Base-by-base conservation (phyloP, 2,113 vertebrate genomes). In the Shinisaurus crocodilurus region DNA sequence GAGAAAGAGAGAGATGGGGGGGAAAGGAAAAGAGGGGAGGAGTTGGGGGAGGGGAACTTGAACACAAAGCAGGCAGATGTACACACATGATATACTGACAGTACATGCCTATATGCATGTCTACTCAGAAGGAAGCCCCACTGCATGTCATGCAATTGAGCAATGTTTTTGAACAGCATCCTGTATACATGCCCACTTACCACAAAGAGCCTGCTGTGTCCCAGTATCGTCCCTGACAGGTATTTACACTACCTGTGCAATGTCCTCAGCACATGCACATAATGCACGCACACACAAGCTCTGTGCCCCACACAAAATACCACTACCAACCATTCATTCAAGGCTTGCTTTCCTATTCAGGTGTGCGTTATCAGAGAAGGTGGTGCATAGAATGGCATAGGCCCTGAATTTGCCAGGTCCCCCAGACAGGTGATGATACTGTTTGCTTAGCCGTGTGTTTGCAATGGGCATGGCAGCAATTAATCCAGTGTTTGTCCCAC, bases 1-100 rank as follows among this genome's bases (percentile, higher is more conserved):
- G 57, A 81, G 91, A 90, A 48, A 92, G 94, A 90, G 93, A 85
- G 90, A 91, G 85, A 89, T 23, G 91, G 2, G 60, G n/a, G n/a
- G 57, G 20, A 63, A 23, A 63, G 60, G 60, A 63, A 63, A 63
- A 63, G 20, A 63, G 69, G 79, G 79, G 18, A 15, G n/a, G n/a
- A n/a, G n/a, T n/a, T n/a, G n/a, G n/a, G n/a, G 87, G 92, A 85
- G 69, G 91, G 84, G 50, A 85, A 88, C 89, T 92, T 74, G 45
- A 89, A 89, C 60, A 74, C 27, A 37, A 23, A 60, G 25, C 5
- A 75, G 50, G n/a, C 37, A 50, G 9, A 85, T 29, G 50, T 37
- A 60, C 20, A 57, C n/a, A 48, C 32, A 74, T 70, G 48, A 72
- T 45, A 57, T 60, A 40, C 25, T 20, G 54, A 50, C 32, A 82